Conservation (phyloP, 2,797 vertebrate genomes). For the Anguilla megastoma region DNA sequence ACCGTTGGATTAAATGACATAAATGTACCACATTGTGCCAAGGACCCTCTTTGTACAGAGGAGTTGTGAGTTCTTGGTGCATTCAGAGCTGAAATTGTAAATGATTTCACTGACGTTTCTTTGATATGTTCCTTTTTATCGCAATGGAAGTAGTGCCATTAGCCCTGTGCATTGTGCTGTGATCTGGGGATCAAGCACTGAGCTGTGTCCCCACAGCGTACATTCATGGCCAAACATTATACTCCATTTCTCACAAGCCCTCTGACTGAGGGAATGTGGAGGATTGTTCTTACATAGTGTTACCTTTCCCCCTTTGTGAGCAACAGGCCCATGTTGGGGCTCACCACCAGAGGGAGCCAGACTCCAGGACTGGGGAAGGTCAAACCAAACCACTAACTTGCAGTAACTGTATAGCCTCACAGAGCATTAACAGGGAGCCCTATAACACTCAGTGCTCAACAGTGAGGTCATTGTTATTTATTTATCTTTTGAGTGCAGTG, state of each 20-base stretch:
- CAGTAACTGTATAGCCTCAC: conserved; percentile 21
- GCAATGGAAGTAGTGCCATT: neutral
- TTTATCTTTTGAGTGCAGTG: conserved; percentile 28
- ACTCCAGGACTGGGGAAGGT: conserved; percentile 37
- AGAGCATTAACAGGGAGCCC: conserved; percentile 42
- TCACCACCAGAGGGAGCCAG: conserved; percentile 47
- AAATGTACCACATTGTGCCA: neutral
- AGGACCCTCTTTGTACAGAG: neutral
- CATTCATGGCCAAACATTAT: neutral
- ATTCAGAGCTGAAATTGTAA: neutral
- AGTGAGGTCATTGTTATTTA: conserved; percentile 31
- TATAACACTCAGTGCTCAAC: conserved; percentile 31
- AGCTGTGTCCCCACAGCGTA: neutral
- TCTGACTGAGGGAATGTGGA: neutral
- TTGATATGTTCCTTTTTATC: neutral
- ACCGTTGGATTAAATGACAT: neutral
- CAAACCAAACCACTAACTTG: conserved; percentile 40
- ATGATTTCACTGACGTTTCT: neutral
- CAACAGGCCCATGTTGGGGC: conserved; percentile 14
- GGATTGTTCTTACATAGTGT: neutral
- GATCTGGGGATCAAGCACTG: neutral
- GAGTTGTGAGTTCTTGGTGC: neutral
- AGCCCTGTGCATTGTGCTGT: neutral
- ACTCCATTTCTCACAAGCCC: neutral
- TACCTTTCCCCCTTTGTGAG: neutral